A percentile compares a stretch with the other conserved stretches of the same genome.
These are phyloP conservation scores for Falco novaeseelandiae DNA, from an alignment of 2,797 vertebrate genomes.

Conservation along the genomic window DNA sequence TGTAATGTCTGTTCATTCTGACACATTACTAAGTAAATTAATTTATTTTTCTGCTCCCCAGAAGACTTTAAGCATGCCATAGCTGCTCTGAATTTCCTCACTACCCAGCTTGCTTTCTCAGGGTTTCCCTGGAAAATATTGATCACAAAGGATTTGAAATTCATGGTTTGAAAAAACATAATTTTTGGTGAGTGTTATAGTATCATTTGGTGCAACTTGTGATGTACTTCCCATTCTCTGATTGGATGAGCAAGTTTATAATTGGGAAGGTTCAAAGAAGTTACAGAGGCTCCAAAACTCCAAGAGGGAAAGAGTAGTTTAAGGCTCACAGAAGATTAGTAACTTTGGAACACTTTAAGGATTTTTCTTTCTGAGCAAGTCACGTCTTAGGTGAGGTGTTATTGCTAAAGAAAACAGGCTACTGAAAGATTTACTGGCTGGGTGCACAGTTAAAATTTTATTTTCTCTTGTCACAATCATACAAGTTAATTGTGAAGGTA, in stretches of 20 bases:
- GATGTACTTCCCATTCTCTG: neutral
- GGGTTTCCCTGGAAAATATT: neutral
- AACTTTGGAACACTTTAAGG: neutral
- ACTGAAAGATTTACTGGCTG: conserved; percentile 40
- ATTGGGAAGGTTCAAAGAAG: neutral
- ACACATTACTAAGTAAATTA: neutral
- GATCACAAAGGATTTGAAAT: neutral
- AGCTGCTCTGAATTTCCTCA: neutral
- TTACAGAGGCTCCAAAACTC: neutral
- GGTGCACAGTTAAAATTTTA: neutral
- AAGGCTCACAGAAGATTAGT: neutral
- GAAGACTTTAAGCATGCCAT: neutral
- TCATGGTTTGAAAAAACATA: neutral
- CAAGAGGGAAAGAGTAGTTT: neutral
- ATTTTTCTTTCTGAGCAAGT: conserved; percentile 3
- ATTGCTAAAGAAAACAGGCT: conserved; percentile 13
- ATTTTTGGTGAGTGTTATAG: neutral
- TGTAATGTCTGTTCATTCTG: neutral
- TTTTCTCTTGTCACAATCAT: conserved; percentile 44
- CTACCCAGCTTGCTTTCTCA: neutral
- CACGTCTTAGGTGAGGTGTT: neutral
- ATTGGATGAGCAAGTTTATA: neutral
- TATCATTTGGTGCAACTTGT: neutral
- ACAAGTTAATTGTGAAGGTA: conserved; percentile 14
- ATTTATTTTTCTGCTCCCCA: neutral